Base-by-base conservation (phyloP, 2,888 invertebrate species). In the Stratiomys singularior region DNA sequence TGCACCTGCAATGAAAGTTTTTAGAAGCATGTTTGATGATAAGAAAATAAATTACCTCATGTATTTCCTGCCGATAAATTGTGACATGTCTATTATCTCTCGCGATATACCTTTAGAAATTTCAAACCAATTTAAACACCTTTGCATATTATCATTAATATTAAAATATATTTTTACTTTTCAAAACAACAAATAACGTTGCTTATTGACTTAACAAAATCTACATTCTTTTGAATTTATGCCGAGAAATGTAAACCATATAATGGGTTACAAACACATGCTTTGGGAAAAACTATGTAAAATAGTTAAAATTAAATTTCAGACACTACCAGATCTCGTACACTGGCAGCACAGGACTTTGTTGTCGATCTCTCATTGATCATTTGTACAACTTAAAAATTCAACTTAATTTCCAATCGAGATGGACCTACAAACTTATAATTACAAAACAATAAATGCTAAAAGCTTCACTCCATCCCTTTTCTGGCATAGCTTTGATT, bases 151-250 rank as follows among this genome's bases (percentile, higher is more conserved):
- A 37, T 44, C 13, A 46, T 15, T 28, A 28, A 25, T 52, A 56
- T 74, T 74, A 74, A 74, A 74, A 74, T 74, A 74, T 74, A 74
- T 74, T 27, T 72, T 74, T 37, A 7, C 27, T 74, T 74, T 37
- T 30, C 18, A 18, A 74, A 44, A 74, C 74, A 74, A 74, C 74
- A 60, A 74, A 74, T 37, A 74, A 74, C 74, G 74, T 74, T 74
- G 74, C 27, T 37, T 25, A 60, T 37, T 58, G 0, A 28, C 37
- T 58, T 23, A 37, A 37, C 30, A 74, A 21, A 15, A 37, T 13
- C 25, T 47, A 69, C 15, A 5, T 11, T 44, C 47, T 25, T 15
- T 25, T 47, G 21, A 47, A 69, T 47, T n/a, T 47, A 30, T 69
- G 2, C 25, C 46, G n/a, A 25, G 25, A 47, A 25, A 69, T 30